Evolutionary conservation across 2,113 vertebrate genomes (phyloP).

Genomic region (Saiga tatarica): DNA sequence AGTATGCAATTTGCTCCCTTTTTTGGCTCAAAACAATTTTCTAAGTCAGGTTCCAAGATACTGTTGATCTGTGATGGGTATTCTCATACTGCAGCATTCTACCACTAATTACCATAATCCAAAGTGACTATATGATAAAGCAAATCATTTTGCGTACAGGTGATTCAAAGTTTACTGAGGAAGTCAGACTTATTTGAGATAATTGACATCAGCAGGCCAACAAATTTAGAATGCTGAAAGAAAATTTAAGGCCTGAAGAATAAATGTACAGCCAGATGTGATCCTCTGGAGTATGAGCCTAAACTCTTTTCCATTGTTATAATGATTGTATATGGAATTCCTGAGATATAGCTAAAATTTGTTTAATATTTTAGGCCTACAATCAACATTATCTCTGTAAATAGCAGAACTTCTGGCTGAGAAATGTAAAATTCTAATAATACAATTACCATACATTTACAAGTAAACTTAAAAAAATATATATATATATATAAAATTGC

Average conservation of each 20-base stretch:
- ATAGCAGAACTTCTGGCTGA: background rate
- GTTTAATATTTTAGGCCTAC: background rate
- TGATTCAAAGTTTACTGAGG: constrained; percentile 21
- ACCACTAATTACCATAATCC: background rate
- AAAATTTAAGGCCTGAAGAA: background rate
- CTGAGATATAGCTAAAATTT: background rate
- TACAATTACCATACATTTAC: background rate
- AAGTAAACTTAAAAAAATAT: background rate
- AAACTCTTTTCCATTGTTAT: background rate
- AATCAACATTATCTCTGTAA: constrained; percentile 29
- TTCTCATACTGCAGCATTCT: background rate
- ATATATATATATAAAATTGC: background rate
- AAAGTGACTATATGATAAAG: background rate
- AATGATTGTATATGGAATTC: background rate
- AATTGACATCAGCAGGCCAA: background rate
- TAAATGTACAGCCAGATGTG: background rate
- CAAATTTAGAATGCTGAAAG: background rate
- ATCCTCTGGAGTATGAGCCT: background rate
- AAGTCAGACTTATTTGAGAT: constrained; percentile 18
- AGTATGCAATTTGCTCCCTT: background rate
- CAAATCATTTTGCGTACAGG: background rate
- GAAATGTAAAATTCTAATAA: background rate
- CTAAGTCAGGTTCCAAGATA: background rate
- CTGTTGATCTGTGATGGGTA: background rate
- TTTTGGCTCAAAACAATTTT: background rate